phyloP scores from a whole-genome alignment of 2,113 vertebrate species.

The Datnioides undecimradiatus region DNA sequence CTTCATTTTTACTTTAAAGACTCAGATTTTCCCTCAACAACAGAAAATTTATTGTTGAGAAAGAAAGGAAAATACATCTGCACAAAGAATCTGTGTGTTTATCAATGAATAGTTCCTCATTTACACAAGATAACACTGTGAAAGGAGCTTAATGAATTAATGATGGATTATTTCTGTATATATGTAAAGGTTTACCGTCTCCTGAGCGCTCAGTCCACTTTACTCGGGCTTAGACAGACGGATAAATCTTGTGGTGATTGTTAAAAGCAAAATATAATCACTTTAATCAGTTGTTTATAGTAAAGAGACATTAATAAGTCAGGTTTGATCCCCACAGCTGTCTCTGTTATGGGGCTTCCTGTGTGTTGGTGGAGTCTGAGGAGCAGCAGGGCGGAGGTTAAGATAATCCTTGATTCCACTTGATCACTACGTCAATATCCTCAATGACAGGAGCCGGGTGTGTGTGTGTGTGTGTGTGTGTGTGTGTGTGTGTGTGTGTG shows the following conservation, averaged over 20 bases:
- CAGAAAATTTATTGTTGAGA: too few relatives aligned
- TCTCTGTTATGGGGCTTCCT: slow-evolving; percentile 37
- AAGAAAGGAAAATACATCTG: too few relatives aligned
- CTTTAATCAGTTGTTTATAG: neutral
- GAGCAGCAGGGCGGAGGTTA: slow-evolving; percentile 79
- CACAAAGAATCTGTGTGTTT: too few relatives aligned
- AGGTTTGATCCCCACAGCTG: slow-evolving; percentile 6
- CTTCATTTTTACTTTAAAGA: too few relatives aligned
- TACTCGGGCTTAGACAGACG: too few relatives aligned
- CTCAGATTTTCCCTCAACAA: too few relatives aligned
- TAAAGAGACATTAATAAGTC: neutral
- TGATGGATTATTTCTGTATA: too few relatives aligned
- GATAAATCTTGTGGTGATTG: neutral
- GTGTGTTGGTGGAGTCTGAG: slow-evolving; percentile 70
- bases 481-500: slow-evolving; percentile 37
- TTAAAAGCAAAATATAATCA: neutral
- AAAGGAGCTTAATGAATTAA: too few relatives aligned
- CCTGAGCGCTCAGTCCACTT: too few relatives aligned
- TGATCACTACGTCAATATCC: slow-evolving; percentile 75
- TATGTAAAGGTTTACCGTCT: too few relatives aligned
- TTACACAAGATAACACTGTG: too few relatives aligned
- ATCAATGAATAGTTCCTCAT: too few relatives aligned
- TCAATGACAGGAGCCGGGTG: slow-evolving; percentile 52
- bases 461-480: slow-evolving; percentile 41
- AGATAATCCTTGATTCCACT: slow-evolving; percentile 79